These are phyloP conservation scores for Benthosema pterotum DNA, from an alignment of 2,797 vertebrate genomes.

Conservation along the genomic window DNA sequence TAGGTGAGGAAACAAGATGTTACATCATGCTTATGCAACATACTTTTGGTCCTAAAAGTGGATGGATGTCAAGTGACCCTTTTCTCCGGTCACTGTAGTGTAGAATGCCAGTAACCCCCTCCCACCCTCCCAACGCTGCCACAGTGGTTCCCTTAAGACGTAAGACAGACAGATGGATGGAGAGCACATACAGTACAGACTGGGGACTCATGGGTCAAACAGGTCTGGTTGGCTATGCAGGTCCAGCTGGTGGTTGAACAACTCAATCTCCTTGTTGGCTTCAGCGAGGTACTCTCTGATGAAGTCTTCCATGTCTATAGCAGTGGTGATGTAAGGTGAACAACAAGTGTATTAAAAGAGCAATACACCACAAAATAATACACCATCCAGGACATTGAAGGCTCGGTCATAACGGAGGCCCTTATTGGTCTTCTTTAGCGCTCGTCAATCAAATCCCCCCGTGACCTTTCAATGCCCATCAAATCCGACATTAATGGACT, in stretches of 20 bases:
- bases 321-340: slow-evolving; percentile 75
- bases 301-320: slow-evolving; percentile 93
- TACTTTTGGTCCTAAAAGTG: slow-evolving; percentile 5
- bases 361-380: not conserved
- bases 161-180: slow-evolving; percentile 41
- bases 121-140: slow-evolving; percentile 33
- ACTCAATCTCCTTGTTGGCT: slow-evolving; percentile 91
- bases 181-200: slow-evolving; percentile 33
- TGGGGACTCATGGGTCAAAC: slow-evolving; percentile 81
- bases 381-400: not conserved
- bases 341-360: slow-evolving; percentile 8
- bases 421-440: not conserved
- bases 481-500: not conserved
- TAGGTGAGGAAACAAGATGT: slow-evolving; percentile 35
- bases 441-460: not conserved
- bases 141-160: slow-evolving; percentile 25
- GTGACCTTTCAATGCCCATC: not conserved
- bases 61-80: slow-evolving; percentile 9
- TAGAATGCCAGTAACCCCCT: slow-evolving; percentile 34
- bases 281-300: slow-evolving; percentile 91
- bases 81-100: slow-evolving; percentile 30
- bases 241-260: slow-evolving; percentile 91
- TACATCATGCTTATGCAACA: too few relatives aligned
- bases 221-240: slow-evolving; percentile 88
- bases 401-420: not conserved